These are phyloP conservation scores for Okamejei kenojei DNA, from an alignment of 2,797 vertebrate genomes.

Conservation along the genomic window DNA sequence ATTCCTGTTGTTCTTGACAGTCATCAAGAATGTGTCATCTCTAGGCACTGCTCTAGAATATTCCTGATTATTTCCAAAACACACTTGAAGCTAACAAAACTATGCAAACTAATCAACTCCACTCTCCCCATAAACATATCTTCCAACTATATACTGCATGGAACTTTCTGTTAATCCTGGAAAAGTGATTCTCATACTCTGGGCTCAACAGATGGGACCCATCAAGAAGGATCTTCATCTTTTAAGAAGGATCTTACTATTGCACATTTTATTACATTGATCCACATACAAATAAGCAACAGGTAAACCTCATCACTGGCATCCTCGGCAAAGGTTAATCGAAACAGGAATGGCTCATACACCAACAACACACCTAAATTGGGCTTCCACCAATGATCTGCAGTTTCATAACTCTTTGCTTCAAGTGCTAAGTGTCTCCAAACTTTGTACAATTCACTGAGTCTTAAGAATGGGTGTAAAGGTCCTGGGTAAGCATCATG, in stretches of 20 bases:
- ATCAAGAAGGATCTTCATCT: not conserved
- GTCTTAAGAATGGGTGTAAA: not conserved
- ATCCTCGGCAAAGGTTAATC: not conserved
- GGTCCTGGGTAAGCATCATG: too few relatives aligned
- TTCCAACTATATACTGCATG: not conserved
- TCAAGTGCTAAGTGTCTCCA: not conserved
- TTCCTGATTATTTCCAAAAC: not conserved
- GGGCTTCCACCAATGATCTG: not conserved
- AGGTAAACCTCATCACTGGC: not conserved
- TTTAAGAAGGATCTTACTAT: not conserved
- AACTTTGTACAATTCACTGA: not conserved
- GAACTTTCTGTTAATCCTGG: not conserved
- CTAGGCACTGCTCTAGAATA: not conserved
- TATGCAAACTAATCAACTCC: not conserved
- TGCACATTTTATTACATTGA: not conserved
- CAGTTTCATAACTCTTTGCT: not conserved
- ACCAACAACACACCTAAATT: not conserved
- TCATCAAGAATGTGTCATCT: not conserved
- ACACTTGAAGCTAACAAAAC: not conserved
- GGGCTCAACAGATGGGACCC: not conserved
- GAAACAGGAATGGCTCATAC: not conserved
- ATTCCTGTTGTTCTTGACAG: not conserved
- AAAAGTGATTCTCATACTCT: not conserved
- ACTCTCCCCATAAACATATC: not conserved
- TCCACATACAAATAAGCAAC: too few relatives aligned